phyloP scores from a whole-genome alignment of 1,140 invertebrate species.

The Nomia melanderi region DNA sequence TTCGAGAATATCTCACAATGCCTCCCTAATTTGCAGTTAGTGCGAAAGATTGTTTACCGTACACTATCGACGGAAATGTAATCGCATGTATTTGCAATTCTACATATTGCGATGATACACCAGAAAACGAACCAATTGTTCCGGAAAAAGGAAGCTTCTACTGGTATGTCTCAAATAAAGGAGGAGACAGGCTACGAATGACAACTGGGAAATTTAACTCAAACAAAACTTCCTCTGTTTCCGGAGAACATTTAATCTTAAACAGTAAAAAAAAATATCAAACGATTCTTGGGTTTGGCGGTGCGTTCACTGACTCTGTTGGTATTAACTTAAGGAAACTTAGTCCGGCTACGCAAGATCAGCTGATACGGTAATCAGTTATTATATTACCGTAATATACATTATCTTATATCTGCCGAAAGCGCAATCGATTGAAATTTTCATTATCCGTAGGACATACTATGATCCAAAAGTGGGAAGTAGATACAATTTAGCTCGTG shows the following conservation, averaged over 20 bases:
- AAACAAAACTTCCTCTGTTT: background rate
- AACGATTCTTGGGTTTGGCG: constrained; percentile 90
- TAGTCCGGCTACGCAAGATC: constrained; percentile 80
- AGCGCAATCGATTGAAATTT: too few relatives aligned
- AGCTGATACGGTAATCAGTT: constrained; percentile 83
- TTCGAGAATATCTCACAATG: too few relatives aligned
- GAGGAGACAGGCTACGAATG: constrained; percentile 78
- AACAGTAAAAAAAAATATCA: constrained; percentile 78
- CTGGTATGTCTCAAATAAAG: constrained; percentile 83
- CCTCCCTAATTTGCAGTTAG: background rate
- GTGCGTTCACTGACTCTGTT: constrained; percentile 92
- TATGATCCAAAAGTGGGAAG: constrained; percentile 80
- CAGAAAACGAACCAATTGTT: constrained; percentile 73
- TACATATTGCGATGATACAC: constrained; percentile 89
- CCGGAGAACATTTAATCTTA: constrained; percentile 16
- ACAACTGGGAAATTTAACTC: background rate
- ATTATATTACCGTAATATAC: background rate
- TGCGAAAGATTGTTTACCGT: constrained; percentile 72
- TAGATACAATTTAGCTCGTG: constrained; percentile 83
- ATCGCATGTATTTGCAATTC: constrained; percentile 93
- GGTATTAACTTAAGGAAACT: constrained; percentile 88
- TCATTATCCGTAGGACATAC: constrained; percentile 72
- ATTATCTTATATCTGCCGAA: too few relatives aligned
- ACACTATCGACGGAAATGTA: constrained; percentile 77
- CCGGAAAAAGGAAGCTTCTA: constrained; percentile 79